These are phyloP conservation scores for Drosophila kuntzei DNA, from an alignment of 2,888 invertebrate species.

Conservation along the genomic window DNA sequence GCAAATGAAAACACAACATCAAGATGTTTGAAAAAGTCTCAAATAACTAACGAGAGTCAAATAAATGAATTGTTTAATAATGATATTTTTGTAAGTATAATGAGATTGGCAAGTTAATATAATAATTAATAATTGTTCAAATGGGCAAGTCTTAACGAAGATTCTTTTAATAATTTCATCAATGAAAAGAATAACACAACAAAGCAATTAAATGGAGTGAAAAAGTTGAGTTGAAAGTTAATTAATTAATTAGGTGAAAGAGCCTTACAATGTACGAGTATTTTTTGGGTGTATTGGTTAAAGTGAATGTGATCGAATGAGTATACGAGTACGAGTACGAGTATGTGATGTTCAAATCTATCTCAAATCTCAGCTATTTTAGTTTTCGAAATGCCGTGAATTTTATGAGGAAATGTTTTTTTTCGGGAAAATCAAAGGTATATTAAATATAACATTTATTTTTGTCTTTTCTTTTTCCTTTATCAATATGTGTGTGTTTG, in stretches of 20 bases:
- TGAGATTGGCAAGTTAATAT: constrained; percentile 24
- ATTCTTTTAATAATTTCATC: constrained; percentile 27
- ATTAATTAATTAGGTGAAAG: constrained; percentile 51
- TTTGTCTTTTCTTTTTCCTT: constrained; percentile 26
- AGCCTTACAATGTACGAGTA: constrained; percentile 63
- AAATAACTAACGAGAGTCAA: constrained; percentile 74
- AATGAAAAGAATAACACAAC: constrained; percentile 29
- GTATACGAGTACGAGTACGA: constrained; percentile 31
- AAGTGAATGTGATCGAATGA: constrained; percentile 38
- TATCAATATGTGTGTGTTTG: constrained; percentile 24
- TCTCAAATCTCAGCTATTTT: constrained; percentile 18
- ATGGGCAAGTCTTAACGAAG: constrained; percentile 32
- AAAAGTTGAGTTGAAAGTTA: constrained; percentile 35
- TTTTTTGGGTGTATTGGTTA: constrained; percentile 17
- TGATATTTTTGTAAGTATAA: constrained; percentile 16
- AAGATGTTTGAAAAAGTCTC: constrained; percentile 81
- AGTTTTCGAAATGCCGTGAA: constrained; percentile 13
- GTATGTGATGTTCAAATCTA: constrained; percentile 21
- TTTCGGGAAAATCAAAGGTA: constrained; percentile 14
- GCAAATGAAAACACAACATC: constrained; percentile 84
- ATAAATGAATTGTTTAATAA: constrained; percentile 24
- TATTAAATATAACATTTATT: constrained; percentile 1
- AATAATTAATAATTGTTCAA: constrained; percentile 34
- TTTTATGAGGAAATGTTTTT: not conserved
- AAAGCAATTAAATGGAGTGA: constrained; percentile 46